These are phyloP conservation scores for Coleophora flavipennella DNA, from an alignment of 2,888 invertebrate species.

Conservation along the genomic window DNA sequence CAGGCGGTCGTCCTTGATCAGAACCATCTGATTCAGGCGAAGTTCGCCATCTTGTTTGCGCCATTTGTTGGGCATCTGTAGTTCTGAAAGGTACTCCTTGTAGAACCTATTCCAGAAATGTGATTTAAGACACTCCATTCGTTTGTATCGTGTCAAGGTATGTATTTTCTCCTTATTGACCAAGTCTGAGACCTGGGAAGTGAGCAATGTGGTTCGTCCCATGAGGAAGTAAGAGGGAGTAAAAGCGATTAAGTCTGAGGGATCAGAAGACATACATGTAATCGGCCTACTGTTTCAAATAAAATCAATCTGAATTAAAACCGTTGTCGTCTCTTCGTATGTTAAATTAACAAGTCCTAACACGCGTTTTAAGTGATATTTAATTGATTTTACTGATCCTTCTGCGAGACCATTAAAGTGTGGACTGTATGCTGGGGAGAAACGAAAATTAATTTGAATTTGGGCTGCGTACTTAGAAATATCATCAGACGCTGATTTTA, in stretches of 20 bases:
- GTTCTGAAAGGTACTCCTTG: constrained; percentile 11
- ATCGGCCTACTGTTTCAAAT: constrained; percentile 13
- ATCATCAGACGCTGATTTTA: not conserved
- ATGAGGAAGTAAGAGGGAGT: constrained; percentile 1
- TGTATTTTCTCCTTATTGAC: not conserved
- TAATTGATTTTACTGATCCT: constrained; percentile 1
- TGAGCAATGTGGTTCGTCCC: not conserved
- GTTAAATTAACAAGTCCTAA: constrained; percentile 1
- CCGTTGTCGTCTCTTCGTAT: constrained; percentile 9
- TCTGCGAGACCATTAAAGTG: constrained; percentile 4
- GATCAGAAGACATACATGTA: constrained; percentile 9
- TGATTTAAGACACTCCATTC: constrained; percentile 8
- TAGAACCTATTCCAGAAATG: constrained; percentile 13
- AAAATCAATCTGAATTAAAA: constrained; percentile 10
- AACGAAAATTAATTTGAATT: constrained; percentile 8
- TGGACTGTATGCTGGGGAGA: constrained; percentile 6
- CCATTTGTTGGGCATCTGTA: constrained; percentile 14
- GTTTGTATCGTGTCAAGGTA: constrained; percentile 3
- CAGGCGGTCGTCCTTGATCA: constrained; percentile 3
- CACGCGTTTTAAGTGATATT: constrained; percentile 4
- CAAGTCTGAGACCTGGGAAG: not conserved
- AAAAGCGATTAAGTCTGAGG: constrained; percentile 5
- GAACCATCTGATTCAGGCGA: constrained; percentile 3
- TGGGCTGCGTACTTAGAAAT: not conserved
- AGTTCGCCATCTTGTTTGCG: not conserved